Percentiles rank a stretch among this genome's conserved stretches.
phyloP scores from a whole-genome alignment of 2,888 invertebrate species.

The Lepetodrilus schrolli region DNA sequence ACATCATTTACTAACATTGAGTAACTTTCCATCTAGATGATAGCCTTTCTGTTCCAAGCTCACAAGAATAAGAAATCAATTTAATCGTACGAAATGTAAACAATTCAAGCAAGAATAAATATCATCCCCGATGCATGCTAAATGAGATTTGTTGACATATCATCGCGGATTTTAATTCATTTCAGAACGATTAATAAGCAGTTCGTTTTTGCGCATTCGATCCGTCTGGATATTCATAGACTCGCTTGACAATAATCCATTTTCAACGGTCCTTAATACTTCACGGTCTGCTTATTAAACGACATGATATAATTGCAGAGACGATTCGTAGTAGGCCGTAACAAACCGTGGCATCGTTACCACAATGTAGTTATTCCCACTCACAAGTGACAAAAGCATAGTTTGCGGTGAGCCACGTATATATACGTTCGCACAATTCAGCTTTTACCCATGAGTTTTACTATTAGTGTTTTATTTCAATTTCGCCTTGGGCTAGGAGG shows the following conservation, averaged over 20 bases:
- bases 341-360: not conserved
- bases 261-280: conserved; percentile 1
- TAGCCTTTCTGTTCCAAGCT: no score
- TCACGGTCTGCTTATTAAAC: not conserved
- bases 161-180: not conserved
- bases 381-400: conserved; percentile 3
- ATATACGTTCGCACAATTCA: conserved; percentile 20
- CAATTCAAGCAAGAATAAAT: not conserved
- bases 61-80: no score
- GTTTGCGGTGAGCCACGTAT: not conserved
- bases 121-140: not conserved
- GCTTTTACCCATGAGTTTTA: not conserved
- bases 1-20: no score
- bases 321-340: not conserved
- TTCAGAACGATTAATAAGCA: no score
- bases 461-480: conserved; percentile 20
- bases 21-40: no score
- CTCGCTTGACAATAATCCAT: conserved; percentile 10
- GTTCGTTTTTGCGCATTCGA: not conserved
- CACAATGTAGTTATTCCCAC: not conserved
- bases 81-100: not conserved
- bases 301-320: conserved; percentile 11
- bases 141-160: not conserved
- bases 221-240: not conserved
- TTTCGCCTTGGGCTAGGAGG: not conserved